Conservation (phyloP, 2,888 invertebrate species). For the Coenonympha glycerion region DNA sequence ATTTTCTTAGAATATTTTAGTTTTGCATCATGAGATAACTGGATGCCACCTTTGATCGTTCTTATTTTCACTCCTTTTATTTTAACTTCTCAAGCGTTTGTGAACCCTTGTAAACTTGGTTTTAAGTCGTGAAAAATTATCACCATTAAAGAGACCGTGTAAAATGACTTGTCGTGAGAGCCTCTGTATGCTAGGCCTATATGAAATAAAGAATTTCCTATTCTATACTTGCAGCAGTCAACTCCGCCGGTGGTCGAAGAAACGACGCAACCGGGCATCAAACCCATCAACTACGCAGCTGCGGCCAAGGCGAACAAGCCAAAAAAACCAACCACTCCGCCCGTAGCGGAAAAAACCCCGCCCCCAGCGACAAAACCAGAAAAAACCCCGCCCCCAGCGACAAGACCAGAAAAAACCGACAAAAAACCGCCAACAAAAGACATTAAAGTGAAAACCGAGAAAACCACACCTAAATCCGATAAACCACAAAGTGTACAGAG, state of each 20-base stretch:
- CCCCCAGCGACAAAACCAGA: conserved; percentile 32
- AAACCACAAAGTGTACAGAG: conserved; percentile 38
- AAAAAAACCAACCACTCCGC: conserved; percentile 43
- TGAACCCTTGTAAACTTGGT: no score
- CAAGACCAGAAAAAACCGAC: conserved; percentile 33
- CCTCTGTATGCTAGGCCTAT: no score
- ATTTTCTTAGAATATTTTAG: no score
- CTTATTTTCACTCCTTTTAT: no score
- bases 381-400: conserved; percentile 24
- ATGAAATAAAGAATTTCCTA: no score
- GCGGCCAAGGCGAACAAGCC: conserved; percentile 67
- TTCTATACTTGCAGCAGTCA: no score
- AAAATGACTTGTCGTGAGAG: no score
- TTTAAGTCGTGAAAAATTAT: no score
- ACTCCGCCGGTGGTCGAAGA: conserved; percentile 35
- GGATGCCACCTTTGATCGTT: no score
- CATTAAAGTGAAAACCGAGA: conserved; percentile 30
- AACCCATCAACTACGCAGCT: conserved; percentile 69
- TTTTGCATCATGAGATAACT: no score
- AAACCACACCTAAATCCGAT: conserved; percentile 25
- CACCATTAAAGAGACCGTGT: no score
- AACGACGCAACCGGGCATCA: conserved; percentile 36
- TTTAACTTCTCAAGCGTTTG: no score
- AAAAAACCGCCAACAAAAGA: conserved; percentile 26
- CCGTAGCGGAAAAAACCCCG: conserved; percentile 35